phyloP scores from a whole-genome alignment of 2,113 vertebrate genomes.

The Tragulus kanchil region DNA sequence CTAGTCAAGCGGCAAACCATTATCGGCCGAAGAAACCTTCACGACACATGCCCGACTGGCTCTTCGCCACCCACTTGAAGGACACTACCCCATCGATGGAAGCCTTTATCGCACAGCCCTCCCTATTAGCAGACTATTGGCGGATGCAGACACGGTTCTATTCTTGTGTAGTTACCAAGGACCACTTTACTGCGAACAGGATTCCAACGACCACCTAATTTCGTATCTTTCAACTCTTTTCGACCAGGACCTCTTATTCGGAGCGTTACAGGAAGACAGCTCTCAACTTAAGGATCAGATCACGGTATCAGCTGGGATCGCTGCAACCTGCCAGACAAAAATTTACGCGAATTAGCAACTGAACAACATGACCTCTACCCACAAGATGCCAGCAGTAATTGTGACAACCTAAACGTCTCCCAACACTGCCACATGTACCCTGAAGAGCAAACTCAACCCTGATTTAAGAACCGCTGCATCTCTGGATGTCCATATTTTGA shows the following conservation, averaged over 20 bases:
- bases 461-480: neutral
- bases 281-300: slow-evolving; percentile 94
- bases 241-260: slow-evolving; percentile 92
- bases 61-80: slow-evolving; percentile 93
- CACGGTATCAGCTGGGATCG: slow-evolving; percentile 91
- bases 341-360: neutral
- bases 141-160: slow-evolving; percentile 97
- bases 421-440: neutral
- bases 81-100: slow-evolving; percentile 93
- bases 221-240: slow-evolving; percentile 92
- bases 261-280: slow-evolving; percentile 93
- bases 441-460: neutral
- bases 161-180: slow-evolving; percentile 95
- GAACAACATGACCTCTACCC: neutral
- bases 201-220: slow-evolving; percentile 93
- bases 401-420: neutral
- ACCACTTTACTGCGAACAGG: slow-evolving; percentile 93
- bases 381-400: neutral
- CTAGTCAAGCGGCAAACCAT: slow-evolving; percentile 93
- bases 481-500: neutral
- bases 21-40: slow-evolving; percentile 93
- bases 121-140: slow-evolving; percentile 92
- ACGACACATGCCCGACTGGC: slow-evolving; percentile 94
- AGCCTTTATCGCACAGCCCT: slow-evolving; percentile 93
- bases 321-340: slow-evolving; percentile 92